phyloP scores from a whole-genome alignment of 92 coral and sea anemone genomes.

The Parazoanthus swiftii region DNA sequence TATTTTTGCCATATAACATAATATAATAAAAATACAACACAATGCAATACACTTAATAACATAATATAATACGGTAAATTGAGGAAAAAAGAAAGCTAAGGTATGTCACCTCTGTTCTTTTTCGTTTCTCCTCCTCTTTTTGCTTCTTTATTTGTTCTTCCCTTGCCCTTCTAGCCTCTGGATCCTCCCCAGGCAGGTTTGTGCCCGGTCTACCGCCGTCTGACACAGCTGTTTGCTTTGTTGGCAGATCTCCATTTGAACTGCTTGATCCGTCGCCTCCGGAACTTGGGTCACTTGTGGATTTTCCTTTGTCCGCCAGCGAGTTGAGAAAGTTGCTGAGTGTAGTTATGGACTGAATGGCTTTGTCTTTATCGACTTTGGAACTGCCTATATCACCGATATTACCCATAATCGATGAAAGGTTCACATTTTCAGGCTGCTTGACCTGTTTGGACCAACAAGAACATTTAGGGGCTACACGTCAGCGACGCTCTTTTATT shows the following conservation, averaged over 20 bases:
- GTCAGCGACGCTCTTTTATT: background rate
- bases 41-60: no score
- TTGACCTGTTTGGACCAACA: constrained; percentile 8
- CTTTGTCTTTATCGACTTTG: constrained; percentile 30
- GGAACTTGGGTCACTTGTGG: background rate
- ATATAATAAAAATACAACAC: no score
- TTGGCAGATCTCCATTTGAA: constrained; percentile 7
- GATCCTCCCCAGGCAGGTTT: constrained; percentile 17
- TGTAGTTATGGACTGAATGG: constrained; percentile 44
- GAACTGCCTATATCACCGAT: constrained; percentile 8
- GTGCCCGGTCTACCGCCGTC: constrained; percentile 7
- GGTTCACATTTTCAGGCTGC: constrained; percentile 38
- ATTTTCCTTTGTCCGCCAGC: constrained; percentile 27
- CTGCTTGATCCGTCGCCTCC: background rate
- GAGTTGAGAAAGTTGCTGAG: constrained; percentile 35
- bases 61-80: no score
- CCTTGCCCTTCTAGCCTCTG: constrained; percentile 12
- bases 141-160: constrained; percentile 18
- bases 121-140: constrained; percentile 24
- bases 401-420: constrained; percentile 20
- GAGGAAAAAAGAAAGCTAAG: no score
- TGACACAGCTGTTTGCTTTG: constrained; percentile 1
- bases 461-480: background rate
- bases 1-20: no score
- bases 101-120: constrained; percentile 11